Percentiles rank a stretch among this genome's conserved stretches.
phyloP scores from a whole-genome alignment of 2,888 invertebrate genomes.

The Lepidochrysops patricia region DNA sequence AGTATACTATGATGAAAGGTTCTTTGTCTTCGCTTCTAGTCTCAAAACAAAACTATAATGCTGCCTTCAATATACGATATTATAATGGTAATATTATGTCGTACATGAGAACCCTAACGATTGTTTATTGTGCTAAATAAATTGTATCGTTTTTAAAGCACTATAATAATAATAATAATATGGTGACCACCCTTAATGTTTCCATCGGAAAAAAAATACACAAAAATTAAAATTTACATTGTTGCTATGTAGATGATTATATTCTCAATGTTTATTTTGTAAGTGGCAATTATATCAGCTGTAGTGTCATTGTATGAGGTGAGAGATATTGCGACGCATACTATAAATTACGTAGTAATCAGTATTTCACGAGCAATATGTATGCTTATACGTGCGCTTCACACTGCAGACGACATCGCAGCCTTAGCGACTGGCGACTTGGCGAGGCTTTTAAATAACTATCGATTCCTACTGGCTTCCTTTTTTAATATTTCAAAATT shows the following conservation, averaged over 20 bases:
- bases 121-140: no score
- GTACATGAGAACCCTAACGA: not conserved
- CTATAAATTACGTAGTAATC: not conserved
- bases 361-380: conserved; percentile 11
- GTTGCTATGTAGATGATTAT: not conserved
- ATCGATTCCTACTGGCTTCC: no score
- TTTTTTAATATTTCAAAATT: no score
- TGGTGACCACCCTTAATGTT: no score
- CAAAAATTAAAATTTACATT: no score
- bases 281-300: not conserved
- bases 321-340: not conserved
- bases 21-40: not conserved
- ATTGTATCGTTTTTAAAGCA: no score
- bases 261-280: not conserved
- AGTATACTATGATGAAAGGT: not conserved
- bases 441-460: no score
- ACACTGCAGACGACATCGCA: not conserved
- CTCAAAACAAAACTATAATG: not conserved
- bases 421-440: not conserved
- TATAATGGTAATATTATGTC: not conserved
- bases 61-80: not conserved
- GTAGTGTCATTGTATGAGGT: not conserved
- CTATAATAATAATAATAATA: no score
- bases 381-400: not conserved
- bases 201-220: no score